phyloP scores from a whole-genome alignment of 2,888 invertebrate species.

The Lordiphosa andalusiaca region DNA sequence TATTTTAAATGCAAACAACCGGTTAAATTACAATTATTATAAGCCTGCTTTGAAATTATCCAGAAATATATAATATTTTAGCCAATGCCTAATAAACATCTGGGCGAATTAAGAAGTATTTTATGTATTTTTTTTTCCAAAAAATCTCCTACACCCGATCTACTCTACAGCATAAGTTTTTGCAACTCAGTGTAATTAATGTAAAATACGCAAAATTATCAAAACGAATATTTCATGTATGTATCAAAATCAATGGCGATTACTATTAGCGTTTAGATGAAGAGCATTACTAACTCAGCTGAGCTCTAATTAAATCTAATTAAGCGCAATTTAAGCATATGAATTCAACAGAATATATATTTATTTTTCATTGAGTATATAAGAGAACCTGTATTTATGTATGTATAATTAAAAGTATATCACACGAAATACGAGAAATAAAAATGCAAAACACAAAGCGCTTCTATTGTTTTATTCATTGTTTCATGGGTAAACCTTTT shows the following conservation, averaged over 20 bases:
- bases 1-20: too few relatives aligned
- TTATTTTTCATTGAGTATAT: conserved; percentile 41
- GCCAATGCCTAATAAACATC: too few relatives aligned
- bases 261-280: conserved; percentile 55
- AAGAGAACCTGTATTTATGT: conserved; percentile 24
- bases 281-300: conserved; percentile 62
- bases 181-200: too few relatives aligned
- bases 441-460: conserved; percentile 15
- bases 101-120: too few relatives aligned
- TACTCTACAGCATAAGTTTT: too few relatives aligned
- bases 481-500: too few relatives aligned
- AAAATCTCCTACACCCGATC: conserved; percentile 11
- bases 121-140: too few relatives aligned
- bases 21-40: conserved; percentile 10
- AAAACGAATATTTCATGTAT: conserved; percentile 39
- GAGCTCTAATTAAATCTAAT: conserved; percentile 42
- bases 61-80: conserved; percentile 20
- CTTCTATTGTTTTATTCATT: conserved; percentile 8
- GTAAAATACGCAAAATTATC: conserved; percentile 35
- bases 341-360: conserved; percentile 16
- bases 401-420: conserved; percentile 23
- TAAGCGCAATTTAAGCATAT: conserved; percentile 25
- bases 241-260: conserved; percentile 32
- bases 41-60: not conserved
- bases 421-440: conserved; percentile 17